Conservation (phyloP, 2,797 vertebrate genomes). For the Periophthalmus magnuspinnatus region DNA sequence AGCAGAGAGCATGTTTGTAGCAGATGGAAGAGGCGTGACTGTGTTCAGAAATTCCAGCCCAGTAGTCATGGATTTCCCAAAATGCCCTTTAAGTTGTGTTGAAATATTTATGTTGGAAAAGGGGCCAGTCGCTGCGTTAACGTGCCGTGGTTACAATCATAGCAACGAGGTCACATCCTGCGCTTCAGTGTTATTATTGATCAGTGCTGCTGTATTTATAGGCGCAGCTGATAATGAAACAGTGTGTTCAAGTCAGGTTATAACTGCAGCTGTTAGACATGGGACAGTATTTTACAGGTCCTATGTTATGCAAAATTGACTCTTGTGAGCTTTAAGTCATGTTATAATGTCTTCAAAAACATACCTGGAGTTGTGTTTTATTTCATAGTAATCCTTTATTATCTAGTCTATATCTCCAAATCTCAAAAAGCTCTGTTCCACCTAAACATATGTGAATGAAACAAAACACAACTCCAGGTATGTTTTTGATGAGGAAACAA, state of each 20-base stretch:
- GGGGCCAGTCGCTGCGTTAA: background rate
- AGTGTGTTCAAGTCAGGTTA: background rate
- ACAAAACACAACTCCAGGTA: too few species aligned
- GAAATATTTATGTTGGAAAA: constrained; percentile 32
- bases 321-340: too few species aligned
- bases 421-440: too few species aligned
- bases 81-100: constrained; percentile 6
- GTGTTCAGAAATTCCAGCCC: constrained; percentile 23
- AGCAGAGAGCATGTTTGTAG: constrained; percentile 44
- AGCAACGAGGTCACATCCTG: constrained; percentile 37
- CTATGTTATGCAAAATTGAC: too few species aligned
- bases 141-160: background rate
- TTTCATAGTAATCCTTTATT: too few species aligned
- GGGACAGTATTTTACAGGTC: background rate
- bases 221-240: constrained; percentile 12
- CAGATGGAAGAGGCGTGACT: constrained; percentile 27
- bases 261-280: background rate
- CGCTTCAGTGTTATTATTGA: constrained; percentile 35
- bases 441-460: too few species aligned
- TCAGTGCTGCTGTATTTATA: constrained; percentile 44
- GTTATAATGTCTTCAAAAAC: too few species aligned
- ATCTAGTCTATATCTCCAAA: too few species aligned
- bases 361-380: too few species aligned
- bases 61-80: constrained; percentile 25
- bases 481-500: too few species aligned